phyloP scores from a whole-genome alignment of 2,797 vertebrate species.

The Eremophila alpestris region DNA sequence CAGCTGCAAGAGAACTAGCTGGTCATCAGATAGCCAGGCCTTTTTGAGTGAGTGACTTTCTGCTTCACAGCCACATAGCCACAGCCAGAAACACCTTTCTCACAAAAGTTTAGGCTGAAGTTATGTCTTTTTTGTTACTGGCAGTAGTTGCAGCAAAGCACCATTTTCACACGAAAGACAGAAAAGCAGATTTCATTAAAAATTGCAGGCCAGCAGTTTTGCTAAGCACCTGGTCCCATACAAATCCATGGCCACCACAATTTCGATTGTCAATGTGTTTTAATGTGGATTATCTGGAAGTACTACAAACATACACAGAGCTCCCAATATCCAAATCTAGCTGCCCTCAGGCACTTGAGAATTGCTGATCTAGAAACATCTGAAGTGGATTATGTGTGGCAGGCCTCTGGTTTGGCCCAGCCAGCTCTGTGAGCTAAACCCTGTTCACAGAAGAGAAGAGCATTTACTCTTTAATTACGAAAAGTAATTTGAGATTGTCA shows the following conservation, averaged over 20 bases:
- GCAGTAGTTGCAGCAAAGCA: neutral
- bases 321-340: neutral
- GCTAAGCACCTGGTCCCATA: neutral
- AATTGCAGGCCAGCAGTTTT: neutral
- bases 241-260: neutral
- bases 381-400: neutral
- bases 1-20: neutral
- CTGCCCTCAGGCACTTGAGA: neutral
- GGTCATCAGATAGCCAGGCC: neutral
- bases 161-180: neutral
- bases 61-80: neutral
- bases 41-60: neutral
- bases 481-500: slow-evolving; percentile 45
- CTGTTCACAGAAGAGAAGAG: neutral
- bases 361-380: neutral
- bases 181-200: neutral
- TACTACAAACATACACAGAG: neutral
- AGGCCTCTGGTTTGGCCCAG: neutral
- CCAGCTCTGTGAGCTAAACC: neutral
- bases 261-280: neutral
- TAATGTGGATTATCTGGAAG: neutral
- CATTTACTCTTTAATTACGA: neutral
- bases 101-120: neutral
- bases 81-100: neutral
- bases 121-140: neutral